Conservation (phyloP, 2,113 vertebrate genomes). For the Cyphotilapia sp. region DNA sequence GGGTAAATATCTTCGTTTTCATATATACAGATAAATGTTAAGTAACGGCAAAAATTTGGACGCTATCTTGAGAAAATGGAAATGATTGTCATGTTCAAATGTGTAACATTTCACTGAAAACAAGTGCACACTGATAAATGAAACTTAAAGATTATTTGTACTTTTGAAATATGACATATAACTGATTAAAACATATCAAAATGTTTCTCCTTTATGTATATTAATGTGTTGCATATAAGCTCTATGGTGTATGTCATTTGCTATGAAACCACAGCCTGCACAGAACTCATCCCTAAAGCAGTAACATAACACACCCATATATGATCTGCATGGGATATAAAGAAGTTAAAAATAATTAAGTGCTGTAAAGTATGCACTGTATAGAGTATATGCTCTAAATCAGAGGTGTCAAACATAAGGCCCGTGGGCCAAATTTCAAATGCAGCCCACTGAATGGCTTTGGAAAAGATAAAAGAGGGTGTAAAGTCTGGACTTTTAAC, state of each 20-base stretch:
- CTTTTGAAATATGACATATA: not conserved
- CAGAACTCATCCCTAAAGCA: not conserved
- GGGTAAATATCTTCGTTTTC: not conserved
- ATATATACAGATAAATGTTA: not conserved
- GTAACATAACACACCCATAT: not conserved
- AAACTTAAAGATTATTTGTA: not conserved
- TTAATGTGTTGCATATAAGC: not conserved
- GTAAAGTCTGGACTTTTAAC: not conserved
- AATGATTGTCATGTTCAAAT: not conserved
- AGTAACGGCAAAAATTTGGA: not conserved
- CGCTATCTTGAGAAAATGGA: not conserved
- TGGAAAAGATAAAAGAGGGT: not conserved
- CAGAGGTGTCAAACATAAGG: not conserved
- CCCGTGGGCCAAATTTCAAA: not conserved
- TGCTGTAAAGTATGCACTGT: not conserved
- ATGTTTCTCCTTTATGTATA: not conserved
- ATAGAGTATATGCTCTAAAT: not conserved
- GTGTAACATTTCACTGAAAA: not conserved
- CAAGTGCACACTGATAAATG: not conserved
- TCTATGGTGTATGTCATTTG: not conserved
- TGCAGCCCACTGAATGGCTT: not conserved
- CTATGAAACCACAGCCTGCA: not conserved
- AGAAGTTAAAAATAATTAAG: not conserved
- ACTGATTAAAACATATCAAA: not conserved
- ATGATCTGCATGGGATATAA: not conserved